Conservation (phyloP, 2,113 vertebrate species). For the Riparia riparia region DNA sequence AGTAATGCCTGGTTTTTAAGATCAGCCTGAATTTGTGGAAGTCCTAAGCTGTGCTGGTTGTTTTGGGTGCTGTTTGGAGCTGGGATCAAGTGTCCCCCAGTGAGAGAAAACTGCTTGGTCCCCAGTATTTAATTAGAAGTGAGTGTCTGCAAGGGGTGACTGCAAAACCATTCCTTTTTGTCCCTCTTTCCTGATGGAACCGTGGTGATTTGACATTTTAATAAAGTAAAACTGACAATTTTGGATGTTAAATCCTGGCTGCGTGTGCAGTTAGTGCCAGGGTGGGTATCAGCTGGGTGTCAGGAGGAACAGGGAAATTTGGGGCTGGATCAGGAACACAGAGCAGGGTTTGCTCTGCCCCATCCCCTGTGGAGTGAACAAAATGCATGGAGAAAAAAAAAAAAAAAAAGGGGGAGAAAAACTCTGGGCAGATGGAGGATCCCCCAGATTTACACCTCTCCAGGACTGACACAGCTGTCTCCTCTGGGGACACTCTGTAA, state of each 20-base stretch:
- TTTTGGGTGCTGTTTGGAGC: not conserved
- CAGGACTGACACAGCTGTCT: not conserved
- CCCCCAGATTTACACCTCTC: too few relatives aligned
- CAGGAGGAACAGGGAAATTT: not conserved
- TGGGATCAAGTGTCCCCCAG: not conserved
- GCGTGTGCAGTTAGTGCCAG: not conserved
- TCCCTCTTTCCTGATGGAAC: not conserved
- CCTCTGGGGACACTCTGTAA: not conserved
- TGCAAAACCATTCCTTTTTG: not conserved
- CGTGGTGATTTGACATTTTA: not conserved
- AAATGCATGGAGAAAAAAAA: rapidly evolving
- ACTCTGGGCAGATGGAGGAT: not conserved
- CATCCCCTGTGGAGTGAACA: rapidly evolving
- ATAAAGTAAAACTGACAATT: not conserved
- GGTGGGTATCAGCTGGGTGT: not conserved
- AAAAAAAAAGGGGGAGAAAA: not conserved
- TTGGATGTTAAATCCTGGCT: not conserved
- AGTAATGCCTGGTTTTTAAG: not conserved
- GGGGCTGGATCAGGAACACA: not conserved
- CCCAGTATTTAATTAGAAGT: not conserved
- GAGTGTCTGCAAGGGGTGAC: not conserved
- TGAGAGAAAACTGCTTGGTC: not conserved
- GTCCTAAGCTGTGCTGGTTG: not conserved
- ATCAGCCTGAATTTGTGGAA: not conserved
- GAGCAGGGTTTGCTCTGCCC: not conserved